A percentile compares a stretch with the other conserved stretches of the same genome.
These are phyloP conservation scores for Blastobasis lacticolella DNA, from an alignment of 2,888 invertebrate species.

Conservation along the genomic window DNA sequence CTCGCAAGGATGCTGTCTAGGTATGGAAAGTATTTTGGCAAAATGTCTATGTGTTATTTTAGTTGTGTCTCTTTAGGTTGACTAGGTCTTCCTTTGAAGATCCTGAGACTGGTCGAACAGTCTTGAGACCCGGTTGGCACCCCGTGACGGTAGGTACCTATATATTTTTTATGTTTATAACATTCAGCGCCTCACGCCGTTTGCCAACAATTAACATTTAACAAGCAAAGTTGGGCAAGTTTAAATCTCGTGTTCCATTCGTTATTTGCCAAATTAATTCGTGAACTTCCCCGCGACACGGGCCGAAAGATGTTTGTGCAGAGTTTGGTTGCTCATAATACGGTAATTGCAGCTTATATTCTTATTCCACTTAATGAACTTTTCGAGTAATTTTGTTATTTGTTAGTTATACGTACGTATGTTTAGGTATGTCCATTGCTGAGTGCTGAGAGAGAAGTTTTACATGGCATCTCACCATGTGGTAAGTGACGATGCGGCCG, in stretches of 20 bases:
- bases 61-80: too few relatives aligned
- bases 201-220: constrained; percentile 64
- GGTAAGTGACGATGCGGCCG: too few relatives aligned
- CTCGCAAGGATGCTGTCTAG: too few relatives aligned
- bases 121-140: too few relatives aligned
- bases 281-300: constrained; percentile 58
- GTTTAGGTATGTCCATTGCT: background rate
- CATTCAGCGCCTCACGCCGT: constrained; percentile 12
- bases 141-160: too few relatives aligned
- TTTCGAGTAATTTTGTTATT: constrained; percentile 18
- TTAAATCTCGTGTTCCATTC: constrained; percentile 62
- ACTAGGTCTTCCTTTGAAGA: too few relatives aligned
- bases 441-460: too few relatives aligned
- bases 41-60: too few relatives aligned
- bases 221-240: constrained; percentile 61
- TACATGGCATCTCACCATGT: too few relatives aligned
- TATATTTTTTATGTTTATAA: too few relatives aligned
- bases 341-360: constrained; percentile 20
- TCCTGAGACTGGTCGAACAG: too few relatives aligned
- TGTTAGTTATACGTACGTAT: constrained; percentile 3
- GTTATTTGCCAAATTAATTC: constrained; percentile 69
- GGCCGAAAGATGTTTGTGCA: constrained; percentile 57
- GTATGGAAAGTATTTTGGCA: too few relatives aligned
- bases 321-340: constrained; percentile 31
- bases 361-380: constrained; percentile 19